A percentile compares a stretch with the other conserved stretches of the same genome.
These are phyloP conservation scores for Orycteropus afer DNA, from an alignment of 2,113 vertebrate species.

Conservation along the genomic window DNA sequence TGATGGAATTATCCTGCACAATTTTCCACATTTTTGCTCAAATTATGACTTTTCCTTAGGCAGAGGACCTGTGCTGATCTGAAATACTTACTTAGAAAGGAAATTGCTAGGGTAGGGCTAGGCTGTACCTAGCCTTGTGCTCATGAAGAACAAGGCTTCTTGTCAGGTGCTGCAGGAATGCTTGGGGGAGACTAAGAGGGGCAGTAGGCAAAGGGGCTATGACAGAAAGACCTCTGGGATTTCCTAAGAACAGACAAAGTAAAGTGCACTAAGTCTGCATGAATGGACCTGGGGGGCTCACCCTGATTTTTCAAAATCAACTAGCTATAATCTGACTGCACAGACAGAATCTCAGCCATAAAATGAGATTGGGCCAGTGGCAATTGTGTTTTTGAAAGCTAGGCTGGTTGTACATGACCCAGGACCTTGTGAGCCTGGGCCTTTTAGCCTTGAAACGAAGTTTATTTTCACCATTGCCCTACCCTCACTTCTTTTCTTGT, in stretches of 20 bases:
- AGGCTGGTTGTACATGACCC: not conserved
- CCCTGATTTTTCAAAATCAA: slow-evolving; percentile 39
- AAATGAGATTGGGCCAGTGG: not conserved
- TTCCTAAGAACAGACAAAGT: not conserved
- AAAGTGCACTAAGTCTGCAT: not conserved
- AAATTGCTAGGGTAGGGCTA: not conserved
- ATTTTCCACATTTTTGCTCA: not conserved
- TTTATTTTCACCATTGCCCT: not conserved
- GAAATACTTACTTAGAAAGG: slow-evolving; percentile 10
- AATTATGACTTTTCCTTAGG: slow-evolving; percentile 27
- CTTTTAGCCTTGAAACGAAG: not conserved
- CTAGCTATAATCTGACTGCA: not conserved
- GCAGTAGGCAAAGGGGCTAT: not conserved
- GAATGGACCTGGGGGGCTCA: not conserved
- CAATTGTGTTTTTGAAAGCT: slow-evolving; percentile 32
- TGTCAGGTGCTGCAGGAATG: not conserved
- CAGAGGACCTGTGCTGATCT: slow-evolving; percentile 21
- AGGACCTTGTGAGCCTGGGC: not conserved
- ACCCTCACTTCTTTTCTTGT: not conserved
- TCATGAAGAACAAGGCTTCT: no score
- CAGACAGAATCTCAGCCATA: not conserved
- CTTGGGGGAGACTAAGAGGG: not conserved
- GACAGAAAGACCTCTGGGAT: not conserved
- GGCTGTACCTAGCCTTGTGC: no score
- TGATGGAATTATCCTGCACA: not conserved